Evolutionary conservation across 2,888 invertebrate species (phyloP), one percentile per base, ranked within the genome.

Genomic region (Beris morrisii): DNA sequence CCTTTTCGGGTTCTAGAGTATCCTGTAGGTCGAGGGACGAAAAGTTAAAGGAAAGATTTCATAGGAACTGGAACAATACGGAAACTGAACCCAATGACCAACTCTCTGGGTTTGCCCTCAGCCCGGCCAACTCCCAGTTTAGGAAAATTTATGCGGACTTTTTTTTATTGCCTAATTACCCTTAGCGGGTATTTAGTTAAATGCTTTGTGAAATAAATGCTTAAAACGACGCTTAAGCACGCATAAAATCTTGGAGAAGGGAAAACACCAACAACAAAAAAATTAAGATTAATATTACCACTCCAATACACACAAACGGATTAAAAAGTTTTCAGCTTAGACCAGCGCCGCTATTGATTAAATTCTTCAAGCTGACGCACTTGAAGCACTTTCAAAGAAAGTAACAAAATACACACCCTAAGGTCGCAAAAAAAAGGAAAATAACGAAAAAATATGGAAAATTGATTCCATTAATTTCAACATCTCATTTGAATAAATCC

Each of bases 381-480:
- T 38, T 38, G 38, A 38, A 7, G 5, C 38, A 38, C 38, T 38
- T 38, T 9, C 38, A 22, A 22, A 22, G 38, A 38, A 38, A 38
- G 38, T 5, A 38, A 38, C 7, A 38, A 38, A 22, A 38, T 38
- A 5, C 5, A 38, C 38, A 38, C 38, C 38, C 38, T 9, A 38
- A 38, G 9, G 38, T 38, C 38, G 38, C 7, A 38, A 38, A 38
- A 38, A 38, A 38, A 38, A 38, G 38, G 38, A 38, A 9, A 38
- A 22, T 22, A 22, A 22, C 15, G 9, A 44, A 58, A 58, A 58
- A 58, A 58, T 44, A 58, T 58, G 45, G 58, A 58, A 58, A 58
- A 58, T 58, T 58, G 58, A 58, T 58, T 58, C 58, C 58, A 58
- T 58, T 58, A 58, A 58, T 58, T 58, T 58, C 30, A 58, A 58